Base-by-base conservation (phyloP, 1,140 invertebrate species). In the Melipona quadrifasciata region DNA sequence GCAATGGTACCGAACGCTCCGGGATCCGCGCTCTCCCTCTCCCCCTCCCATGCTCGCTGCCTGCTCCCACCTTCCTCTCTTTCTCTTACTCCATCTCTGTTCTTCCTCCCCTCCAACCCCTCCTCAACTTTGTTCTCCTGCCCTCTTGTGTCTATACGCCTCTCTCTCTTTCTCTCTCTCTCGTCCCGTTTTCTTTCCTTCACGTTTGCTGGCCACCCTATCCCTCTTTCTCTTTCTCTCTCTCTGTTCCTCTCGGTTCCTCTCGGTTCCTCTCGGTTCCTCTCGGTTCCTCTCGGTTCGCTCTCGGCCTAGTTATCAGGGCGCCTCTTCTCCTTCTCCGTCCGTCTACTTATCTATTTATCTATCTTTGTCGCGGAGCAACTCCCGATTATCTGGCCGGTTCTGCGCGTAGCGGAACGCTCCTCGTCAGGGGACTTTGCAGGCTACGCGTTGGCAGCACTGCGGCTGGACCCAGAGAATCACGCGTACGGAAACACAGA, bases 1-100 rank as follows among this genome's bases (percentile, higher is more conserved):
- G 93, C 93, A 94, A 91, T 90, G 91, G 88, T 88, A 90, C 89
- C 87, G 81, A 90, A 90, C 88, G 89, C 88, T 82, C 83, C 88
- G 84, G 85, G 85, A 89, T 82, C 74, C 84, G n/a, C 79, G 47
- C 39, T 47, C 39, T 74, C 72, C 80, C 76, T 24, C 78, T 47
- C 74, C 34, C 73, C 21, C 47, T 17, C 3, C 21, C 8, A 24
- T 2, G 27, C n/a, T 12, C 39, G 0, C 39, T 55, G 61, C 74
- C 0, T 8, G 2, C 51, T 27, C 53, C 6, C 34, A 14, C 5
- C 58, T 55, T 24, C 47, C 51, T 58, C 55, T 11, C 47, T 65
- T 39, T 47, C n/a, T 4, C 57, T 58, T 17, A 51, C 71, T 75
- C 61, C 12, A 6, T 72, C 31, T 57, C 39, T n/a, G 12, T 74